Percentiles rank a stretch among this genome's conserved stretches.
phyloP scores from a whole-genome alignment of 2,797 vertebrate species.

The Myiotriccus ornatus region DNA sequence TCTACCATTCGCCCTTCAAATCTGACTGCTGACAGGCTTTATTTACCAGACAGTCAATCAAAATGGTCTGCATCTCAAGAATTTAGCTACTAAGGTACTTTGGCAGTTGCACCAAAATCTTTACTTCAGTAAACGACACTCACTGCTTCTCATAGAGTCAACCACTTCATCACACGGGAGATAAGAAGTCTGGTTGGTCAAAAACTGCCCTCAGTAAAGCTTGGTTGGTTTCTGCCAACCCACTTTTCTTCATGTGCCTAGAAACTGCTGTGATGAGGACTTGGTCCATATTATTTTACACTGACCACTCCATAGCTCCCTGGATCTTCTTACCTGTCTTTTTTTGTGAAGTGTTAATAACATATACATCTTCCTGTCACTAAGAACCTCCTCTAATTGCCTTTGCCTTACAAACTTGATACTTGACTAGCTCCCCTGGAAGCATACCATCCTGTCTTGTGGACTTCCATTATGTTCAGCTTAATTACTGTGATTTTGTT shows the following conservation, averaged over 20 bases:
- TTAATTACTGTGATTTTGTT: not conserved
- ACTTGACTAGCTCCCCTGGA: not conserved
- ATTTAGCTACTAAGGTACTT: not conserved
- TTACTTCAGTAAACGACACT: not conserved
- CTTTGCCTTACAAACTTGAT: fast-evolving
- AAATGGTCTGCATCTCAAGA: not conserved
- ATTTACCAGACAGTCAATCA: not conserved
- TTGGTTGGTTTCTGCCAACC: not conserved
- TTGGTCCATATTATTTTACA: not conserved
- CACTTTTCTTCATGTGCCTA: not conserved
- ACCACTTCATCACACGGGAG: not conserved
- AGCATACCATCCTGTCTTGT: not conserved
- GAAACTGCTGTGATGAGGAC: not conserved
- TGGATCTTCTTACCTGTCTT: not conserved
- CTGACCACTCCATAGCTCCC: not conserved
- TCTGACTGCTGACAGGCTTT: not conserved
- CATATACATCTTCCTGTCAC: not conserved
- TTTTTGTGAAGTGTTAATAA: not conserved
- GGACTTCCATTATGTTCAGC: not conserved
- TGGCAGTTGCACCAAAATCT: not conserved
- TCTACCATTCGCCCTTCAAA: not conserved
- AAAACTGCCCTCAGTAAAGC: not conserved
- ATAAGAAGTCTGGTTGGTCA: not conserved
- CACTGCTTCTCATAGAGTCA: not conserved
- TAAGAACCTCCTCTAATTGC: not conserved